Conservation (phyloP, 2,888 invertebrate genomes). For the Drosophila emarginata region DNA sequence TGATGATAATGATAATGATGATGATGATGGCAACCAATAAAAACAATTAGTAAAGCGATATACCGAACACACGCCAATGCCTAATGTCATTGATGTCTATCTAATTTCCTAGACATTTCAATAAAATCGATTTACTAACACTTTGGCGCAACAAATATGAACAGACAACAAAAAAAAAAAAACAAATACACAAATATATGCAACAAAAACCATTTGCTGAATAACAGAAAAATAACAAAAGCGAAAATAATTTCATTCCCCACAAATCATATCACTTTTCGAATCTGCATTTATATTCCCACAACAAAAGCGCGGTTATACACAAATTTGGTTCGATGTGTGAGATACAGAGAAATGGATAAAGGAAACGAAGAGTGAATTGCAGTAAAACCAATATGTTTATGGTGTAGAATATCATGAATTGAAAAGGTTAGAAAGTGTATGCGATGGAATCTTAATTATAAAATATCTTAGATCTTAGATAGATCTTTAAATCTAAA, state of each 20-base stretch:
- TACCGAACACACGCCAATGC: conserved; percentile 42
- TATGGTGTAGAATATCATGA: neutral
- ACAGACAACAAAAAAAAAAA: conserved; percentile 19
- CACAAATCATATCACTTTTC: conserved; percentile 65
- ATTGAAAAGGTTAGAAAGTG: no score
- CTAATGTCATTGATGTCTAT: conserved; percentile 15
- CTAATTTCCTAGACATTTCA: conserved; percentile 49
- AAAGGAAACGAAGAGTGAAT: neutral
- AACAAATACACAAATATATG: conserved; percentile 21
- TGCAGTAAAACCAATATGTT: neutral
- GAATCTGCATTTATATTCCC: conserved; percentile 37
- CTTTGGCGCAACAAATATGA: conserved; percentile 27
- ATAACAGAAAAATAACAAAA: conserved; percentile 11
- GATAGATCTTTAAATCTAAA: no score
- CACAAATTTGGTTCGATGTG: conserved; percentile 29
- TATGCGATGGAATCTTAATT: no score
- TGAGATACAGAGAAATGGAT: conserved; percentile 13
- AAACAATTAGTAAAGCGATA: conserved; percentile 56
- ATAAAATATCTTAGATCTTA: no score
- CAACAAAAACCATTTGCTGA: neutral
- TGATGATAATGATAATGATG: neutral
- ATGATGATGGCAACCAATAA: neutral
- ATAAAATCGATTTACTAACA: conserved; percentile 47
- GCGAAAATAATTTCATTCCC: conserved; percentile 57
- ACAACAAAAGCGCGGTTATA: conserved; percentile 36